phyloP scores from a whole-genome alignment of 2,113 vertebrate genomes.

The Pleuronectes platessa region DNA sequence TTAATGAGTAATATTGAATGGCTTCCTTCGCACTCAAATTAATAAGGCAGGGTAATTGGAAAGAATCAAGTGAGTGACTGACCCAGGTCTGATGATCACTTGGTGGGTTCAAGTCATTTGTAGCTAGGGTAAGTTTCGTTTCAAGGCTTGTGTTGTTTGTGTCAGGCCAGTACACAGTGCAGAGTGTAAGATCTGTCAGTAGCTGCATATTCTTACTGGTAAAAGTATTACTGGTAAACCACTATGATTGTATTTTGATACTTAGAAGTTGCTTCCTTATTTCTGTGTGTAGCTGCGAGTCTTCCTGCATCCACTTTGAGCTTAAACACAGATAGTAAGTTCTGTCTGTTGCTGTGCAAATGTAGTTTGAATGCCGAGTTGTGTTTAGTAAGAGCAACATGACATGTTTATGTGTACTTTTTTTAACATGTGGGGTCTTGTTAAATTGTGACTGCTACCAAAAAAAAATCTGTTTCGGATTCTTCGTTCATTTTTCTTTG shows the following conservation, averaged over 20 bases:
- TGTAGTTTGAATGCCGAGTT: slow-evolving; percentile 19
- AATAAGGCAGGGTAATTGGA: slow-evolving; percentile 2
- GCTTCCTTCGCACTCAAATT: neutral
- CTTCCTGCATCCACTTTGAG: neutral
- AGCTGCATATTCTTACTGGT: neutral
- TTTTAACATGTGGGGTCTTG: no score
- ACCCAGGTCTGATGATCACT: slow-evolving; percentile 15
- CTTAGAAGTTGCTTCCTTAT: neutral
- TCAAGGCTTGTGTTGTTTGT: slow-evolving; percentile 4
- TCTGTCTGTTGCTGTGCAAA: neutral
- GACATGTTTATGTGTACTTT: neutral
- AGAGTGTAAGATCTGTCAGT: neutral
- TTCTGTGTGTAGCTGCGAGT: neutral
- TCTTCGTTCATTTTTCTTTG: neutral
- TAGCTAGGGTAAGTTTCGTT: neutral
- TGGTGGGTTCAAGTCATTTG: slow-evolving; percentile 7
- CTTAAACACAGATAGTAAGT: neutral
- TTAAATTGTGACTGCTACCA: neutral
- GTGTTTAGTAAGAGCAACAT: neutral
- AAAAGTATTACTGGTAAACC: neutral
- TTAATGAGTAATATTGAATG: slow-evolving; percentile 1
- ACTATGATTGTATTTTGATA: slow-evolving; percentile 37
- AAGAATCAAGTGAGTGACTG: neutral
- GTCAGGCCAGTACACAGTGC: neutral
- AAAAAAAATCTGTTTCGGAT: neutral